These are phyloP conservation scores for Cryptophagus acutangulus DNA, from an alignment of 2,888 invertebrate genomes.

Conservation along the genomic window DNA sequence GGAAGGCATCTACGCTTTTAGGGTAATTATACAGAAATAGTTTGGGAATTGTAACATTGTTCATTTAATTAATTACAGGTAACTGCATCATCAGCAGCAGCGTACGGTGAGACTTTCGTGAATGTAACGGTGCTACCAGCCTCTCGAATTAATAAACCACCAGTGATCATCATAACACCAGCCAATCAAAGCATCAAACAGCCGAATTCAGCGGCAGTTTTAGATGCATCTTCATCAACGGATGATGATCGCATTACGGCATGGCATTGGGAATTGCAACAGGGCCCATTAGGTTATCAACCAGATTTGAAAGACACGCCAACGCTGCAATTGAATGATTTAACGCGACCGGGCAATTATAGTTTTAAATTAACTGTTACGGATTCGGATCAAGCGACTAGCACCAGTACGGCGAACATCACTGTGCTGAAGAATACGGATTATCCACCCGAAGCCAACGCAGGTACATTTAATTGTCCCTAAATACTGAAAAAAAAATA, in stretches of 20 bases:
- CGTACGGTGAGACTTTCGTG: conserved; percentile 76
- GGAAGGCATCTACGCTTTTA: conserved; percentile 84
- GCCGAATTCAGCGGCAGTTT: conserved; percentile 83
- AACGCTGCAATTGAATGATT: conserved; percentile 77
- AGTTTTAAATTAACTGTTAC: conserved; percentile 87
- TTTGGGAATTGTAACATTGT: not conserved
- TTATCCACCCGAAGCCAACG: conserved; percentile 94
- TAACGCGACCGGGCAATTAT: conserved; percentile 83
- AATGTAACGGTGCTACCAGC: conserved; percentile 88
- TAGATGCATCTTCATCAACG: conserved; percentile 65
- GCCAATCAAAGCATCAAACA: conserved; percentile 79
- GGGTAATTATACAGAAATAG: conserved; percentile 50
- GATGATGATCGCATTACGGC: conserved; percentile 81
- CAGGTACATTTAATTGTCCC: conserved; percentile 50
- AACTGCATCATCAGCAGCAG: conserved; percentile 72
- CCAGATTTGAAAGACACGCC: conserved; percentile 73
- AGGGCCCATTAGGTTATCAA: conserved; percentile 82
- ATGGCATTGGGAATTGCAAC: conserved; percentile 90
- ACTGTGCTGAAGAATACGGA: conserved; percentile 87
- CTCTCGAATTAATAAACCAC: conserved; percentile 75
- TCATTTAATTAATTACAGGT: conserved; percentile 37
- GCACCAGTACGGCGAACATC: conserved; percentile 81
- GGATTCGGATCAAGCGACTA: conserved; percentile 82
- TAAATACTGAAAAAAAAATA: too few species aligned
- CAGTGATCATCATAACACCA: conserved; percentile 81